Base-by-base conservation (phyloP, 2,888 invertebrate species). In the Melipona beecheii region DNA sequence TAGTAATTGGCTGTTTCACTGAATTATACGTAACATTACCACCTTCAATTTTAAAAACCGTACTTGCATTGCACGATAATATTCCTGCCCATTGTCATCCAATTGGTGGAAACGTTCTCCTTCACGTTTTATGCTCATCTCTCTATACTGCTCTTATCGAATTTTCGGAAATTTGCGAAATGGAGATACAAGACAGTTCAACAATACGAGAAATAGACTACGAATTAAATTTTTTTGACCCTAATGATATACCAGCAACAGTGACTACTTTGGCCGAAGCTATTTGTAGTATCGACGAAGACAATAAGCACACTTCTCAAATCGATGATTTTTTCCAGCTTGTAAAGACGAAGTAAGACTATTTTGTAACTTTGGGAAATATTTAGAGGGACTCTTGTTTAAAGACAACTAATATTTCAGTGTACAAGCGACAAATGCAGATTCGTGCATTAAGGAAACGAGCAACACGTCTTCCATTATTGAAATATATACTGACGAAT, bases 241-340 rank as follows among this genome's bases (percentile, higher is more conserved):
- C 90, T 1, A 85, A 86, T 2, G 90, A 92, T 43, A 81, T 81
- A 73, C 78, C 88, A 2, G 84, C 91, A 0, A 86, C 91, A 0
- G 97, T 97, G 0, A 95, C 96, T n/a, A 96, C 97, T 0, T 94
- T 97, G 13, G 97, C 97, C 0, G 98, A 98, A 94, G 97, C 97
- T 0, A 95, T 98, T 21, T 98, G 98, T 91, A 97, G 96, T 36
- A 96, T 98, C 72, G 97, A 97, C 92, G 97, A 97, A 90, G 97
- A 97, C 82, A 96, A 97, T 91, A 97, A 97, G 89, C 97, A 97
- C 90, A 97, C 97, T 0, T 96, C 96, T 84, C 97, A 97, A 91
- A 96, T 98, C 70, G 95, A 96, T 19, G 94, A 95, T 60, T 95
- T 97, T 60, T 93, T 97, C 19, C 79, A 75, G 19, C 69, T 84